Conservation (phyloP, 2,888 invertebrate species). For the Sinohyriopsis cumingii region DNA sequence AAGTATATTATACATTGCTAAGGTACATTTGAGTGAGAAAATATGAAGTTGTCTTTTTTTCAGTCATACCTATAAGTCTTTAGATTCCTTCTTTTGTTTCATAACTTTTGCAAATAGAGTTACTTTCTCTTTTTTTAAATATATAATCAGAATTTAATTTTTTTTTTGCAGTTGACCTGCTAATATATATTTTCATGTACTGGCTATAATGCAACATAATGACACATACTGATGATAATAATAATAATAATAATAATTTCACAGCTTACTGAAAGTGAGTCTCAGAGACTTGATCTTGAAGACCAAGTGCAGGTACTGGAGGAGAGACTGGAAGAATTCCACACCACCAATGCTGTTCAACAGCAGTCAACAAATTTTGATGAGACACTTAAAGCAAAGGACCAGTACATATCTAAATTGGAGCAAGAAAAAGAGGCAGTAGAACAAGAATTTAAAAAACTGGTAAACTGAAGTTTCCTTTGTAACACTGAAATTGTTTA, state of each 20-base stretch:
- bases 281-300: slow-evolving; percentile 52
- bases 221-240: no score
- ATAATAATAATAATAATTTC: slow-evolving; percentile 16
- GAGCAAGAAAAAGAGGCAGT: slow-evolving; percentile 49
- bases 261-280: slow-evolving; percentile 54
- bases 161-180: no score
- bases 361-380: slow-evolving; percentile 30
- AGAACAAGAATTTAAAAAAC: slow-evolving; percentile 45
- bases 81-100: no score
- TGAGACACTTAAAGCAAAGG: slow-evolving; percentile 58
- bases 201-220: no score
- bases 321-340: slow-evolving; percentile 35
- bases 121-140: no score
- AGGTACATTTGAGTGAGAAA: no score
- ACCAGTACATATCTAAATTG: slow-evolving; percentile 55
- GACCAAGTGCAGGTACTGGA: slow-evolving; percentile 44
- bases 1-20: no score
- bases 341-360: slow-evolving; percentile 19
- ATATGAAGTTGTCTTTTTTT: no score
- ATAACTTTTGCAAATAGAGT: no score
- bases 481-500: neutral
- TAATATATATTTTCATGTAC: no score
- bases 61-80: no score
- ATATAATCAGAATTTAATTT: no score
- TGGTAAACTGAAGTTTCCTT: slow-evolving; percentile 36